Base-by-base conservation (phyloP, 2,888 invertebrate genomes). In the Dione juno region DNA sequence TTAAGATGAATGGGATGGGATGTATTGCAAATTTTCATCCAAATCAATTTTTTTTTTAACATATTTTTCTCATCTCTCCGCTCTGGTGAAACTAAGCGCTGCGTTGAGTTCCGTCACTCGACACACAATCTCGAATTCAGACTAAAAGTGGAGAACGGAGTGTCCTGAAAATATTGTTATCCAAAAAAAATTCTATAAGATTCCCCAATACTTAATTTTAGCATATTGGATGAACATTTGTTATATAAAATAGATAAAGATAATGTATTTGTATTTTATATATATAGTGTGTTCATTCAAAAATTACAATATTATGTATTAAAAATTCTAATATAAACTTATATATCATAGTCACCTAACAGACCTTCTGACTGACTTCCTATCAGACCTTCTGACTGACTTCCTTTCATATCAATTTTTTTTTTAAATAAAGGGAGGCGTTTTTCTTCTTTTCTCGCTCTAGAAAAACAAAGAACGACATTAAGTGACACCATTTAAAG, bases 1-100 rank as follows among this genome's bases (percentile, higher is more conserved):
- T 61, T 45, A 35, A 45, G 45, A 11, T 41, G 16, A 9, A 28
- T 7, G 7, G 16, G 9, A 10, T 48, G 3, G 19, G 16, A 16
- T 5, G 10, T 11, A 61, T 61, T 45, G 45, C 14, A 61, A 61
- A 45, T 16, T 45, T 28, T 45, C 61, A n/a, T 61, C 16, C n/a
- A 16, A 61, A 21, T 48, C 16, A n/a, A 48, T 16, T 16, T 48
- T 6, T n/a, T 48, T 16, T 16, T 16, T 8, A 16, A n/a, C n/a
- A n/a, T n/a, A n/a, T n/a, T n/a, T n/a, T n/a, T n/a, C n/a, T n/a
- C n/a, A n/a, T n/a, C n/a, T n/a, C 16, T 48, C 19, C 5, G 28
- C 28, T 28, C 28, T 28, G 28, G 28, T 28, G 5, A 28, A 28
- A 3, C 28, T 3, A 28, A 5, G 28, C 5, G 28, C 28, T 28